Evolutionary conservation across 2,888 invertebrate genomes (phyloP).

Genomic region (Teleiodes luculella): DNA sequence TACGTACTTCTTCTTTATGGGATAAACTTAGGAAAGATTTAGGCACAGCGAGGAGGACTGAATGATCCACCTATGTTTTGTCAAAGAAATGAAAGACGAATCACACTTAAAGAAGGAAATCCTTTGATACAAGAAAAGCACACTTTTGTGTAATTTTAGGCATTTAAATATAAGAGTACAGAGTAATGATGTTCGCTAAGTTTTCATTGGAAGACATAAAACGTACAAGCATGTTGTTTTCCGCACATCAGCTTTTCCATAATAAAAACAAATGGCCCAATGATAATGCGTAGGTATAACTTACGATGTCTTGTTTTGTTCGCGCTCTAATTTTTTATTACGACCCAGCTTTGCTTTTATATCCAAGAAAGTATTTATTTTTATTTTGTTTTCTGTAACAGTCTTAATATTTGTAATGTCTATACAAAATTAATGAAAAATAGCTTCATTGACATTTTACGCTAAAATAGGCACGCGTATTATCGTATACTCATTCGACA

Average conservation of each 20-base stretch:
- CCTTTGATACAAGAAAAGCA: too few relatives aligned
- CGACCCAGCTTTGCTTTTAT: slow-evolving; percentile 23
- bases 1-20: neutral
- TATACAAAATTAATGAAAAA: too few relatives aligned
- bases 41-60: neutral
- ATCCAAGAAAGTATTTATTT: slow-evolving; percentile 3
- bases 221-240: slow-evolving; percentile 31
- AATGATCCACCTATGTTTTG: neutral
- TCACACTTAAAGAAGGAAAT: too few relatives aligned
- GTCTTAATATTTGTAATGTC: too few relatives aligned
- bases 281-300: slow-evolving; percentile 57
- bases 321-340: slow-evolving; percentile 34
- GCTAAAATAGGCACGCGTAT: too few relatives aligned
- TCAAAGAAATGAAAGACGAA: too few relatives aligned
- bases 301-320: slow-evolving; percentile 55
- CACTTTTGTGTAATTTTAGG: too few relatives aligned
- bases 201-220: slow-evolving; percentile 24
- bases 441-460: too few relatives aligned
- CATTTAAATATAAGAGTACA: neutral
- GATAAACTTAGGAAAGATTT: neutral
- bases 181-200: neutral
- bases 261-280: slow-evolving; percentile 67
- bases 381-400: neutral
- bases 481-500: too few relatives aligned
- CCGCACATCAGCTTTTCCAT: slow-evolving; percentile 44